Evolutionary conservation across 2,797 vertebrate genomes (phyloP).

Genomic region (Epinephelus malabaricus): DNA sequence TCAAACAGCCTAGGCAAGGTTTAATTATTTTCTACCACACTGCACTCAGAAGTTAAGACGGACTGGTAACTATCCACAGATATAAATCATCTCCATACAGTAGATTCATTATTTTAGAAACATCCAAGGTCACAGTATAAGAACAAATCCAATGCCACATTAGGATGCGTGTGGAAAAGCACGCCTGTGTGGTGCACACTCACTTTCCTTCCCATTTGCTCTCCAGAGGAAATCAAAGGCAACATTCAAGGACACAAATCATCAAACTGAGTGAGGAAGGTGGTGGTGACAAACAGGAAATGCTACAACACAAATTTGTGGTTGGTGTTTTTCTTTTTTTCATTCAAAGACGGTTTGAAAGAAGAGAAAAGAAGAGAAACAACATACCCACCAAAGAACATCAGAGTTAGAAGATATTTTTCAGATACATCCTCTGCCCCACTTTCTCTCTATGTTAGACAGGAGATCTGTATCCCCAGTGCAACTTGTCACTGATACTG

Average conservation of each 20-base stretch:
- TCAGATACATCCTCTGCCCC: slow-evolving; percentile 39
- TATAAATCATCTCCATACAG: not conserved
- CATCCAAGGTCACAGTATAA: not conserved
- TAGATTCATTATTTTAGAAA: not conserved
- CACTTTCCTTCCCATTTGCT: slow-evolving; percentile 15
- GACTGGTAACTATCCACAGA: not conserved
- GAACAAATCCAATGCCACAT: not conserved
- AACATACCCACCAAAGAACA: slow-evolving; percentile 32
- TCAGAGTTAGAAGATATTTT: slow-evolving; percentile 31
- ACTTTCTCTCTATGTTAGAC: slow-evolving; percentile 51
- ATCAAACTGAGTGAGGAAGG: slow-evolving; percentile 45
- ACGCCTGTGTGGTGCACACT: not conserved
- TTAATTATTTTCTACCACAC: slow-evolving; percentile 11
- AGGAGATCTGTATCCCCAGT: slow-evolving; percentile 40
- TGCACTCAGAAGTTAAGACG: not conserved
- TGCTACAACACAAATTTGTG: slow-evolving; percentile 46
- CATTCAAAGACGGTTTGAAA: slow-evolving; percentile 32
- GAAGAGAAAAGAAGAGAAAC: slow-evolving; percentile 30
- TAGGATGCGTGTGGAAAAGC: not conserved
- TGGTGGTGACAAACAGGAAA: slow-evolving; percentile 57
- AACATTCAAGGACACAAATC: slow-evolving; percentile 44
- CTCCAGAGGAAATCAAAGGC: slow-evolving; percentile 41
- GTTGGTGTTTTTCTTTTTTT: slow-evolving; percentile 9
- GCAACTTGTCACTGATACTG: slow-evolving; percentile 14
- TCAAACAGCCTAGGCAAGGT: not conserved